Base-by-base conservation (phyloP, 2,113 vertebrate genomes). In the Ciconia stormi region DNA sequence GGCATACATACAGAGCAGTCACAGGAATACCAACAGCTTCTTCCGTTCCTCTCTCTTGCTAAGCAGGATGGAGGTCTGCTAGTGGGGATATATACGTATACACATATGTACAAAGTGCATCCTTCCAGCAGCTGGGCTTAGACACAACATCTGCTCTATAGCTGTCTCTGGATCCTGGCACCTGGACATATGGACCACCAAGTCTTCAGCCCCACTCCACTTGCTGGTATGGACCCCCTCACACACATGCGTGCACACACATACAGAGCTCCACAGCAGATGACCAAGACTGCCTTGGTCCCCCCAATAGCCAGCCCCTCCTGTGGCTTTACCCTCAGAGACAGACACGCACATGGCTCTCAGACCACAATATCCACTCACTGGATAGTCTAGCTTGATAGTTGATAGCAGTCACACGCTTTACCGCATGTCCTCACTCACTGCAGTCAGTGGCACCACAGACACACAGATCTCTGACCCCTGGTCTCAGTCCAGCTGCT, bases 211-310 rank as follows among this genome's bases (percentile, higher is more conserved):
- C 21, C 13, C 26, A 18, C 17, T 61, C 32, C 38, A 36, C 46
- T 52, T 70, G 47, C 46, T 61, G 26, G 32, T 50, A 30, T 7
- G 6, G 36, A 77, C 19, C 7, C 25, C 5, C 23, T n/a, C 3
- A 2, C 46, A 58, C 30, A 21, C 0, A 1, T 16, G 16, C 42
- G 11, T 3, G 2, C 16, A 25, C 42, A 47, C 21, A 52, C 19
- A 58, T 13, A 69, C 11, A 34, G 19, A 59, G 62, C 44, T 59
- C 53, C 36, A 69, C 25, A 69, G 46, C 53, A 52, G 53, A 44
- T 69, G 36, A 44, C 13, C 6, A 4, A 29, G 61, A 67, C 7
- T 34, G 18, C 34, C 61, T 40, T 40, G 15, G 6, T 58, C 9
- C 13, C 22, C 15, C 6, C 42, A 42, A 4, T 1, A 76, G 52